Conservation (phyloP, 2,888 invertebrate species). For the Alloscopus bannaensis region DNA sequence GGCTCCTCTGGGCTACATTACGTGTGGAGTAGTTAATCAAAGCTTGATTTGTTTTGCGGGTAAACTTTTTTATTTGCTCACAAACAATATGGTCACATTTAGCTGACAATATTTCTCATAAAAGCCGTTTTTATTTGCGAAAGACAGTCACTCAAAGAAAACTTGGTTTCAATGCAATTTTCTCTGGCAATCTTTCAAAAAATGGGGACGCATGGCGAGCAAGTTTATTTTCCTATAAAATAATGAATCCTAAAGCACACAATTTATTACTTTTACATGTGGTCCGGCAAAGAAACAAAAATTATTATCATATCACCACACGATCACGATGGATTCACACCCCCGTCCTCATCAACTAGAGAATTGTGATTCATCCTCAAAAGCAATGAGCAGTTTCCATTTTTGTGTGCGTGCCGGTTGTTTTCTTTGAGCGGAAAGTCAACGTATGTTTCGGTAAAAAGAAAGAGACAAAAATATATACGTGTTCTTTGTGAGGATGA, state of each 20-base stretch:
- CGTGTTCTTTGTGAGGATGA: not conserved
- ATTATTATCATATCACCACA: constrained; percentile 61
- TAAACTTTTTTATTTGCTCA: no score
- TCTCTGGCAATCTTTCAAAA: constrained; percentile 34
- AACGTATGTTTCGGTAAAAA: not conserved
- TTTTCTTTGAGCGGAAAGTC: constrained; percentile 9
- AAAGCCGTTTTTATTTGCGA: no score
- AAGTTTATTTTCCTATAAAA: not conserved
- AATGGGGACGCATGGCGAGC: not conserved
- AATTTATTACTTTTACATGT: no score
- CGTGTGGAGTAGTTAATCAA: no score
- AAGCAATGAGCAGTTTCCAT: constrained; percentile 45
- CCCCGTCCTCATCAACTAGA: constrained; percentile 44
- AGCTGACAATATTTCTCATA: no score
- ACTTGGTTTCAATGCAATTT: no score
- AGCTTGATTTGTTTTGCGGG: no score
- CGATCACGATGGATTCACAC: constrained; percentile 59
- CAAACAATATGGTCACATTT: no score
- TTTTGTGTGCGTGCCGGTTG: constrained; percentile 15
- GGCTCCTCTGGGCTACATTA: no score
- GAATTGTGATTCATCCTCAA: constrained; percentile 34
- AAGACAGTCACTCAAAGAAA: no score
- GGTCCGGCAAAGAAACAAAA: not conserved
- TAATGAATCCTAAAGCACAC: not conserved
- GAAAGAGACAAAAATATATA: constrained; percentile 7